Conservation (phyloP, 2,797 vertebrate species). For the Sebastolobus altivelis region DNA sequence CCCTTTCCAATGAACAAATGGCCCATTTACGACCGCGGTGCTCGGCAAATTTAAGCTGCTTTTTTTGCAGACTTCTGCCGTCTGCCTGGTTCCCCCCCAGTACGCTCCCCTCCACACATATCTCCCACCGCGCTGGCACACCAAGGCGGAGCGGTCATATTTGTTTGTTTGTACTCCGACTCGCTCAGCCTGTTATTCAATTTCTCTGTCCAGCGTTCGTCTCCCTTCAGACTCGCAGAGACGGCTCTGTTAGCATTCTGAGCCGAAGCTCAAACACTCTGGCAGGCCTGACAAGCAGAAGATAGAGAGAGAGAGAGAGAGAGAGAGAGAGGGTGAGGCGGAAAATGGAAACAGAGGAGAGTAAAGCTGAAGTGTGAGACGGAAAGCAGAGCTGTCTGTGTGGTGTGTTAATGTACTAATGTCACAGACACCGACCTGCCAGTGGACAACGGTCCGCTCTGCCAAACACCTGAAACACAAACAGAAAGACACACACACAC, state of each 20-base stretch:
- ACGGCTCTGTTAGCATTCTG: constrained; percentile 54
- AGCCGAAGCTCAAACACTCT: constrained; percentile 29
- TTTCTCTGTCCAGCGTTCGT: constrained; percentile 40
- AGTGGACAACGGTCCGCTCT: neutral
- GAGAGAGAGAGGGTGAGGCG: neutral
- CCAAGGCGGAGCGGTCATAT: constrained; percentile 34
- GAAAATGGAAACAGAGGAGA: constrained; percentile 27
- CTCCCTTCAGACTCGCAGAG: constrained; percentile 31
- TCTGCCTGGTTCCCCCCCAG: constrained; percentile 11
- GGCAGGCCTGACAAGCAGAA: constrained; percentile 25
- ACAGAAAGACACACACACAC: constrained; percentile 10
- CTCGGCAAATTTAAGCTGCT: constrained; percentile 30
- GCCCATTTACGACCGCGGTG: constrained; percentile 30
- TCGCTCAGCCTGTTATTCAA: constrained; percentile 44
- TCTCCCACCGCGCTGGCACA: constrained; percentile 30
- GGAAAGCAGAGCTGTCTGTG: constrained; percentile 54
- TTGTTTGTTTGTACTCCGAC: constrained; percentile 59
- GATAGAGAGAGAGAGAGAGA: neutral
- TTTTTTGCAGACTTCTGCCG: constrained; percentile 13
- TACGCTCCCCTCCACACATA: neutral
- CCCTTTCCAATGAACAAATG: constrained; percentile 52
- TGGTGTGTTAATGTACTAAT: constrained; percentile 57
- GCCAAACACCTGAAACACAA: constrained; percentile 48
- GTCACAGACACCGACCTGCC: constrained; percentile 51
- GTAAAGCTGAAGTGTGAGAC: constrained; percentile 33